phyloP scores from a whole-genome alignment of 2,888 invertebrate genomes.

The Dicranocentrus wangi region DNA sequence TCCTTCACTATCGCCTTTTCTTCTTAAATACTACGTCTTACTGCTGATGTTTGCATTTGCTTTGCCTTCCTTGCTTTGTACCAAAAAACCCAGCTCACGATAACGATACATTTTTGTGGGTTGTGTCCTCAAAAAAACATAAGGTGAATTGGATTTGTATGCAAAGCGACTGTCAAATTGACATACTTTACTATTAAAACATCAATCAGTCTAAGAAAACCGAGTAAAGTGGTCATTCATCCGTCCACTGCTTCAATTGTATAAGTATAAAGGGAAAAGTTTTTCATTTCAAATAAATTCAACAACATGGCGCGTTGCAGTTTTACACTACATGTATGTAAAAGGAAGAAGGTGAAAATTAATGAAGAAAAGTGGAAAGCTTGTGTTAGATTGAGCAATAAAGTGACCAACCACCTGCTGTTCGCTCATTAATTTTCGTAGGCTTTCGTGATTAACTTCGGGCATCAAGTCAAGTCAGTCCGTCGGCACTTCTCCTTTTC shows the following conservation, averaged over 20 bases:
- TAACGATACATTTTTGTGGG: slow-evolving; percentile 58
- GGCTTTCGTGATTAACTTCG: too few relatives aligned
- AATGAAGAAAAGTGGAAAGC: slow-evolving; percentile 20
- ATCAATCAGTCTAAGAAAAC: slow-evolving; percentile 52
- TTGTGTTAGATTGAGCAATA: slow-evolving; percentile 24
- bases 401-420: slow-evolving; percentile 23
- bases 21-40: slow-evolving; percentile 2
- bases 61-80: slow-evolving; percentile 10
- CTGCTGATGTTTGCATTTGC: background rate
- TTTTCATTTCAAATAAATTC: slow-evolving; percentile 20
- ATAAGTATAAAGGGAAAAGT: background rate
- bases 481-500: slow-evolving; percentile 11
- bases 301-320: too few relatives aligned
- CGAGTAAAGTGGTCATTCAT: slow-evolving; percentile 32
- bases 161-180: slow-evolving; percentile 66
- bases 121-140: slow-evolving; percentile 67
- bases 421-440: background rate
- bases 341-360: slow-evolving; percentile 52
- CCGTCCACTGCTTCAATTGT: background rate
- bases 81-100: background rate
- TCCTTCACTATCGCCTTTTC: slow-evolving; percentile 28
- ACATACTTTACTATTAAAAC: slow-evolving; percentile 64
- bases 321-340: background rate
- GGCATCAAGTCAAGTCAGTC: background rate
- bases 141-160: slow-evolving; percentile 65